A percentile compares a stretch with the other conserved stretches of the same genome.
Conservation (phyloP, 1,140 invertebrate genomes). For the Drosophila tristis region DNA sequence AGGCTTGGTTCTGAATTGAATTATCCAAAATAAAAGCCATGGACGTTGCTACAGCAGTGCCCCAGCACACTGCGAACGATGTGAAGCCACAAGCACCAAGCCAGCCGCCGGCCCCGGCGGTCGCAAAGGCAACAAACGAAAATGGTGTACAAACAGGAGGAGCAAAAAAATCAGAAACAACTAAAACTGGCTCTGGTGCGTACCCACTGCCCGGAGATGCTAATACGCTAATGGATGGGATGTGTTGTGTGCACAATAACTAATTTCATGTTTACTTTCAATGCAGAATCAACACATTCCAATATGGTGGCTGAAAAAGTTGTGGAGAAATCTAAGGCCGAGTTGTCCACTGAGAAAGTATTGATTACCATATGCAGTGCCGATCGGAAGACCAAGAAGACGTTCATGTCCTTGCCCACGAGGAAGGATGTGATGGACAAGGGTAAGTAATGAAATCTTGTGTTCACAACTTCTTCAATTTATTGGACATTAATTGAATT, state of each 20-base stretch:
- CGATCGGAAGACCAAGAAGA: constrained; percentile 71
- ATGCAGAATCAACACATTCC: constrained; percentile 53
- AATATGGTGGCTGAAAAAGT: constrained; percentile 31
- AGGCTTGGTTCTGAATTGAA: constrained; percentile 43
- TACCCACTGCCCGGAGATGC: neutral
- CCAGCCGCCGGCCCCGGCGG: constrained; percentile 51
- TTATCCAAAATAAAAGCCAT: constrained; percentile 57
- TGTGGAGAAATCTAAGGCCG: constrained; percentile 52
- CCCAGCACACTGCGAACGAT: constrained; percentile 43
- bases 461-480: neutral
- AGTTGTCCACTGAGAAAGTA: constrained; percentile 60
- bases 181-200: constrained; percentile 43
- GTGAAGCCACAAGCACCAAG: constrained; percentile 37
- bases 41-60: constrained; percentile 46
- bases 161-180: constrained; percentile 68
- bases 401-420: constrained; percentile 70
- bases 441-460: constrained; percentile 37
- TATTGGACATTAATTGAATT: neutral
- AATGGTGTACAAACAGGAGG: constrained; percentile 77
- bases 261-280: constrained; percentile 5
- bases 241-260: constrained; percentile 16
- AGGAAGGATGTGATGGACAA: constrained; percentile 76
- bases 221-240: neutral
- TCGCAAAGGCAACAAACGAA: constrained; percentile 57
- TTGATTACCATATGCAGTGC: constrained; percentile 76